These are phyloP conservation scores for Prolemur simus DNA, from an alignment of 2,113 vertebrate species.

Conservation along the genomic window DNA sequence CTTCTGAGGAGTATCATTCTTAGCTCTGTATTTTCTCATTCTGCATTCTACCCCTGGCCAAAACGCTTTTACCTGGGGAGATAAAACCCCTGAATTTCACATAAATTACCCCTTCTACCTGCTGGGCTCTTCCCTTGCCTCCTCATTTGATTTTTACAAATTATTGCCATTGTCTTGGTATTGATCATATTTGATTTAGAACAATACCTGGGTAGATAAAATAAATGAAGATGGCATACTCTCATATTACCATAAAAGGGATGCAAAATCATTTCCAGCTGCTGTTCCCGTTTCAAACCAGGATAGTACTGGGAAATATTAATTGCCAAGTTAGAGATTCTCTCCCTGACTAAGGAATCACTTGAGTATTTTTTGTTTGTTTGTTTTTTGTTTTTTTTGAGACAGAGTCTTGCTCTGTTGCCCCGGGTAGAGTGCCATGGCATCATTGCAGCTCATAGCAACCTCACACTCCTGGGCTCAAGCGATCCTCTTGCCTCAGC, in stretches of 20 bases:
- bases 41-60: not conserved
- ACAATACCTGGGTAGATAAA: not conserved
- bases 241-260: not conserved
- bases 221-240: not conserved
- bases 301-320: not conserved
- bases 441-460: no score
- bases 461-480: no score
- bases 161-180: not conserved
- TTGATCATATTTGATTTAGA: not conserved
- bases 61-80: not conserved
- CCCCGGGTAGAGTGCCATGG: no score
- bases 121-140: not conserved
- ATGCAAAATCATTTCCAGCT: not conserved
- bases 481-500: no score
- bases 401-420: no score
- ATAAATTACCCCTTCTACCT: not conserved
- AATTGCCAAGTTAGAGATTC: not conserved
- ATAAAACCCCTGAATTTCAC: not conserved
- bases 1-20: not conserved
- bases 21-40: not conserved
- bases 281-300: not conserved
- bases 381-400: no score
- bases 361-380: not conserved
- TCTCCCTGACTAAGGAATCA: not conserved
- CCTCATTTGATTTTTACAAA: not conserved